Conservation (phyloP, 2,888 invertebrate species). For the Callyntrura guangdongensis region DNA sequence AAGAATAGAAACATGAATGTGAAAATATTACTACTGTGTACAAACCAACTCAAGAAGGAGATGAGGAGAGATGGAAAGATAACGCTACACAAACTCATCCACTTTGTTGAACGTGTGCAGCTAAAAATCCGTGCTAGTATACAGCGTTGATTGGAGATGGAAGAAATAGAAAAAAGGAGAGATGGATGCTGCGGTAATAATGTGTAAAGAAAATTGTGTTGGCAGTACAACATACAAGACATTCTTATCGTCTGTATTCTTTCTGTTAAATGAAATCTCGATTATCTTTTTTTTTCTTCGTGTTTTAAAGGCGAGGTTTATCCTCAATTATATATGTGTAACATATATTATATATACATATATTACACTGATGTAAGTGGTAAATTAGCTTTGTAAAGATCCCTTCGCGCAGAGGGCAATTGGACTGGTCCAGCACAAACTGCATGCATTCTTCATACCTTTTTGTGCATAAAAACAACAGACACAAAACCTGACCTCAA, state of each 20-base stretch:
- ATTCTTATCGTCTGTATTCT: constrained; percentile 1
- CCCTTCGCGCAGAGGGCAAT: constrained; percentile 8
- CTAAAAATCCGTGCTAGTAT: neutral
- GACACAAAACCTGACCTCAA: constrained; percentile 55
- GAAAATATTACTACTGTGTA: constrained; percentile 43
- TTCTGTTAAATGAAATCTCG: constrained; percentile 15
- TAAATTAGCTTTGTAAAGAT: constrained; percentile 59
- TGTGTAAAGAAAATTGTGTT: neutral
- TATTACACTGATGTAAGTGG: constrained; percentile 41
- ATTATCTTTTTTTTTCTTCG: constrained; percentile 23
- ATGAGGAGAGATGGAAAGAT: constrained; percentile 41
- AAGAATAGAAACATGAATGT: constrained; percentile 23
- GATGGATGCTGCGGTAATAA: constrained; percentile 3
- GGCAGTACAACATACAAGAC: neutral
- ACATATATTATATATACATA: constrained; percentile 1
- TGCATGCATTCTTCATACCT: constrained; percentile 9
- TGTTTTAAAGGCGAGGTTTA: constrained; percentile 19
- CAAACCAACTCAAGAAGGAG: neutral
- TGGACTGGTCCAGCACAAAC: constrained; percentile 35
- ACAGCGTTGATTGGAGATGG: neutral
- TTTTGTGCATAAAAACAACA: neutral
- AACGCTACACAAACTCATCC: constrained; percentile 33
- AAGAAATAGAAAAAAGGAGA: neutral
- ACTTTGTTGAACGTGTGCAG: constrained; percentile 18
- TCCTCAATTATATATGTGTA: neutral